Base-by-base conservation (phyloP, 2,797 vertebrate genomes). In the Channa striata region DNA sequence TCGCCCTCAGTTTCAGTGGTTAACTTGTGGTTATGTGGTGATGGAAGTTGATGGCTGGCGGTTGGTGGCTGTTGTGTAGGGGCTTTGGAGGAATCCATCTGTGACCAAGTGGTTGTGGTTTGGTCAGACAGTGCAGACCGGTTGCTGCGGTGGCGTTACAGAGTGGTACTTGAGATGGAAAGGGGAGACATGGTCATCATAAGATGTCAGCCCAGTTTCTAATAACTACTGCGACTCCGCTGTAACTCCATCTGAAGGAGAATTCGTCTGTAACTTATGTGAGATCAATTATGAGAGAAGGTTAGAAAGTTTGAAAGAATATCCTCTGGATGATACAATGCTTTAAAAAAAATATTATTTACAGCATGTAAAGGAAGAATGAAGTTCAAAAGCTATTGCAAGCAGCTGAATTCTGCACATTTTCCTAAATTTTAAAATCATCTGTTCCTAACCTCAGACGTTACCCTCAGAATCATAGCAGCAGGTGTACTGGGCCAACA, bases 31-130 rank as follows among this genome's bases (percentile, higher is more conserved):
- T 90, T 85, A 39, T 78, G 78, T 88, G 86, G 86, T 75, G 85
- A 72, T 82, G 79, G 80, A 56, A 82, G 85, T 44, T 81, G 87
- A 90, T 87, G 86, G 77, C 71, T 84, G 73, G 81, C 39, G 80
- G 83, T 83, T 47, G 77, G 77, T 78, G 46, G 82, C 84, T 82
- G 81, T 80, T 80, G 81, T 87, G 62, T 53, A 61, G 80, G 76
- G 86, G 85, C 85, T 85, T 73, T 80, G 68, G 78, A 82, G 84
- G 84, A 91, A 88, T 84, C 74, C 82, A 82, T 86, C 80, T 89
- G 85, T 89, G 86, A 91, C 83, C 56, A 60, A 59, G 81, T 52
- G 67, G 71, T 84, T 85, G 90, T 68, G 77, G 87, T 90, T 79
- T 80, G 77, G 80, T 87, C 80, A 76, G 84, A 81, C n/a, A 52